Base-by-base conservation (phyloP, 2,797 vertebrate species). In the Balearica regulorum region DNA sequence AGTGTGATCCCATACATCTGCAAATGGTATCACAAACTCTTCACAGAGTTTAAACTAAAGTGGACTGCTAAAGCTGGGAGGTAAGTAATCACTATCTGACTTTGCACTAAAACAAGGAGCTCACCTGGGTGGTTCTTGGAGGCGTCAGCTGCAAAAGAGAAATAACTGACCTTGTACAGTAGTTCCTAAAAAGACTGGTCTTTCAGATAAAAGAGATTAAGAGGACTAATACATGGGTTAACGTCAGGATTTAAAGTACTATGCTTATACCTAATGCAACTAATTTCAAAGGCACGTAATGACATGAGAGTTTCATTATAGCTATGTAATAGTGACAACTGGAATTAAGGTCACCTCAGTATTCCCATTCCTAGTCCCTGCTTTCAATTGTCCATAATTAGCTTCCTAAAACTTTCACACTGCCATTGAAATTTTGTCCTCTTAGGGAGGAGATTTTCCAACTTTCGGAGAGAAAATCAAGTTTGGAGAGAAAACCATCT, bases 351-450 rank as follows among this genome's bases (percentile, higher is more conserved):
- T 93, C 94, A 96, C 90, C 61, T 85, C 24, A 83, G 90, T 81
- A 90, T 95, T 83, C 72, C 84, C 88, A 58, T 89, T 92, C 90
- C 84, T 87, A 69, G 90, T 96, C 79, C 86, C 83, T 61, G 75
- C 78, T 95, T 95, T 87, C 94, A 97, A 94, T 93, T 97, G 90
- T 81, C 93, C 51, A 11, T 95, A 96, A 97, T 96, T 94, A 95
- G 24, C 90, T 93, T n/a, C 86, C 81, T 80, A 80, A 94, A 94
- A 96, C 96, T 96, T 96, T 97, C 96, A 96, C 93, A 87, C 64
- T 77, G 83, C 62, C 66, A 61, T 44, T 73, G 80, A 94, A 83
- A 64, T 89, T 91, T 76, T 84, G 48, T 35, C 53, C 4, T 3
- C 51, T 66, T 53, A 28, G 4, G 2, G 31, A 83, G 24, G 11